Evolutionary conservation across 1,140 invertebrate genomes (phyloP), one percentile per base, ranked within the genome.

Genomic region (Anoplophora glabripennis): DNA sequence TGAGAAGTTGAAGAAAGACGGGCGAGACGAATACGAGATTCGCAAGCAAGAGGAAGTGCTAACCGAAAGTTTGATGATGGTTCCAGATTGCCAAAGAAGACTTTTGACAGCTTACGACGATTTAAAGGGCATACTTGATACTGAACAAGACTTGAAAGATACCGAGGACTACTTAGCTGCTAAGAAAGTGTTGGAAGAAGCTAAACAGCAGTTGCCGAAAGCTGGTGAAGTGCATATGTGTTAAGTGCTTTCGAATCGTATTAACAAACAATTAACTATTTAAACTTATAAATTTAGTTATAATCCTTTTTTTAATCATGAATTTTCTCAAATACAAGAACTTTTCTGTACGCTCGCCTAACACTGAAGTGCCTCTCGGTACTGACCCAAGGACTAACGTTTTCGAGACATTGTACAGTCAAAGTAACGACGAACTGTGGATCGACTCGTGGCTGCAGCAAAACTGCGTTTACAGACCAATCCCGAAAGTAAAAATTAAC

Each of bases 21-120:
- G 86, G 1, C 86, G 87, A 72, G 92, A 95, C 78, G 89, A 89
- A 68, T 86, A 92, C 78, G 86, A 89, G 28, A 83, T 96, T 44
- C 84, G 83, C 53, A 94, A 96, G 72, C 92, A 96, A 76, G 86
- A 93, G 71, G 90, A 93, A 77, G 90, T 94, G 2, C 78, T 94
- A 33, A 86, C 90, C 68, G 93, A 96, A 74, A 88, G 86, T 17
- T 77, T 89, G 54, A 92, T 93, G 88, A 95, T 96, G 90, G 81
- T 94, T 41, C 90, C 91, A 1, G 91, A 94, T 71, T 90, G 89
- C 69, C 88, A 91, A 68, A 83, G 90, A 60, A 86, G 91, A 71
- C 77, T 94, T 45, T 76, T 80, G 12, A 88, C 84, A 74, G 91
- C 92, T 35, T 87, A 79, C 66, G 83, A 86, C 59, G 88, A 93